Evolutionary conservation across 2,113 vertebrate genomes (phyloP), one percentile per base, ranked within the genome.

Genomic region (Petromus typicus): DNA sequence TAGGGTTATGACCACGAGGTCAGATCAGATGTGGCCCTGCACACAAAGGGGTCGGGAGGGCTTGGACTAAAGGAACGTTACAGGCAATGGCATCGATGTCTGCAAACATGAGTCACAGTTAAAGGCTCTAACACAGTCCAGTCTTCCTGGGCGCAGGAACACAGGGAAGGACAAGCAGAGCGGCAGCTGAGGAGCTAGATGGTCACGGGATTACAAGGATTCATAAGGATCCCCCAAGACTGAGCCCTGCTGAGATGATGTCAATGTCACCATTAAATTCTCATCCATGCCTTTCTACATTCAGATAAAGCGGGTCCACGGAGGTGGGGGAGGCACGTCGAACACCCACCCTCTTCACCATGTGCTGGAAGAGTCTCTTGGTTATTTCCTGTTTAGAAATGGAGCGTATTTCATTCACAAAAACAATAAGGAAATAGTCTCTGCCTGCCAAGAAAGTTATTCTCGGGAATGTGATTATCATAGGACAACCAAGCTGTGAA

Each of bases 401-500:
- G 30, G 4, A 48, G 51, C 79, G 90, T 80, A n/a, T 80, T 83
- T 92, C 67, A 89, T 90, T 95, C 16, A 57, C 66, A 66, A 85
- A 85, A 23, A 87, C 37, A n/a, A 94, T 96, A 95, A 14, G 57
- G n/a, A 87, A 25, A 59, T 48, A 40, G 16, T 4, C 17, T 85
- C 51, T 93, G 34, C 57, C 66, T 89, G 67, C 45, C 78, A 66
- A 91, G 40, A n/a, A 86, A 73, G 17, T n/a, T n/a, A 91, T 51
- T 17, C 16, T 69, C 61, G 32, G 23, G 37, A 84, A 92, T 69
- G 63, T 87, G 86, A 86, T 88, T 75, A 95, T 90, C 75, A 64
- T 20, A 82, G 73, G 48, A 80, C 93, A 96, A 57, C 75, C n/a
- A 69, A 40, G 16, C 82, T 91, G 51, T 92, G 75, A 87, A 92